Evolutionary conservation across 2,113 vertebrate genomes (phyloP).

Genomic region (Neolamprologus ventralis): DNA sequence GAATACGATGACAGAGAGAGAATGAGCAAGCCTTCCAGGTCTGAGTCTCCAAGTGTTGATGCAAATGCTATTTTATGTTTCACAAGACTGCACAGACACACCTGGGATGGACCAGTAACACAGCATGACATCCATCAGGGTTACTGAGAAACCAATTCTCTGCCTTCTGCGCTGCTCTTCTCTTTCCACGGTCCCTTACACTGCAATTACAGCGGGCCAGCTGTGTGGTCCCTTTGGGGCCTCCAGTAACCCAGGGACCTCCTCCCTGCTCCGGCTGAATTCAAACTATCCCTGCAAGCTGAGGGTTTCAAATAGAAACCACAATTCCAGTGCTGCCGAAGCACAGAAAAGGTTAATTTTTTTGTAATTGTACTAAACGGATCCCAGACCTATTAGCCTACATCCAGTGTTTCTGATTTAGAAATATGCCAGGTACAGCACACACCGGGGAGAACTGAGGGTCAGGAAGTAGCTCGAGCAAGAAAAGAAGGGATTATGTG

Average conservation of each 20-base stretch:
- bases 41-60: slow-evolving; percentile 35
- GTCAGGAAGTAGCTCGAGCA: slow-evolving; percentile 33
- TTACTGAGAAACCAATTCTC: slow-evolving; percentile 20
- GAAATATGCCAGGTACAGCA: slow-evolving; percentile 17
- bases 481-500: slow-evolving; percentile 36
- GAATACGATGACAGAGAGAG: slow-evolving; percentile 10
- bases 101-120: slow-evolving; percentile 34
- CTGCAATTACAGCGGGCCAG: slow-evolving; percentile 60
- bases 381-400: background rate
- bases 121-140: slow-evolving; percentile 38
- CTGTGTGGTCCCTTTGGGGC: slow-evolving; percentile 57
- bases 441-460: background rate
- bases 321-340: background rate
- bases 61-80: slow-evolving; percentile 60
- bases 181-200: slow-evolving; percentile 33
- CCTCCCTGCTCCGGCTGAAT: slow-evolving; percentile 28
- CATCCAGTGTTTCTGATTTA: background rate
- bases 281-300: background rate
- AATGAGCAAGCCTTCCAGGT: background rate
- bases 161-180: background rate
- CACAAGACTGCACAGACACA: slow-evolving; percentile 23
- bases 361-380: background rate
- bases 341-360: background rate
- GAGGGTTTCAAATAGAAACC: background rate
- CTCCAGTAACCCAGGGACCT: slow-evolving; percentile 31